Evolutionary conservation across 2,113 vertebrate genomes (phyloP).

Genomic region (Antennarius striatus): DNA sequence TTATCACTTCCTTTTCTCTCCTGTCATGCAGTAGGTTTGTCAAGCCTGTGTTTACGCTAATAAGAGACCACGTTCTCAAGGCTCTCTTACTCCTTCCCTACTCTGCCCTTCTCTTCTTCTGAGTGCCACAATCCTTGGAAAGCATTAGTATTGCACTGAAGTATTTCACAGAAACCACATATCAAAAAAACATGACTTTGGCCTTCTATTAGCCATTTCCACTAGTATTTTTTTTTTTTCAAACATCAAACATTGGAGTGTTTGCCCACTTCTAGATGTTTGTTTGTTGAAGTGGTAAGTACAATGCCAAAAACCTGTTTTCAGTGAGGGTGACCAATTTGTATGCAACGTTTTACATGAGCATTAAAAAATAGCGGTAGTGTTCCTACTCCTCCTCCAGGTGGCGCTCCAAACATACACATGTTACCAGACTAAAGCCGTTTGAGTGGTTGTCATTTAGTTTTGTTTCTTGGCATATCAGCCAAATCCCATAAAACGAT

Average conservation of each 20-base stretch:
- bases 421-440: slow-evolving; percentile 14
- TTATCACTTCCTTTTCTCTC: slow-evolving; percentile 3
- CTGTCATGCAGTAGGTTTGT: slow-evolving; percentile 13
- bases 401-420: slow-evolving; percentile 19
- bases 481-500: slow-evolving; percentile 36
- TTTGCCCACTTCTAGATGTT: slow-evolving; percentile 27
- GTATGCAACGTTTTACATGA: slow-evolving; percentile 48
- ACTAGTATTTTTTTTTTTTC: slow-evolving; percentile 48
- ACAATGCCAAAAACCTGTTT: slow-evolving; percentile 56
- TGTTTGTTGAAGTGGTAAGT: slow-evolving; percentile 23
- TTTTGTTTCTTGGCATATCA: slow-evolving; percentile 43
- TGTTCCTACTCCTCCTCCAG: slow-evolving; percentile 22
- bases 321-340: slow-evolving; percentile 33
- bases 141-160: slow-evolving; percentile 56
- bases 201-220: slow-evolving; percentile 42
- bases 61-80: slow-evolving; percentile 54
- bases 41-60: slow-evolving; percentile 26
- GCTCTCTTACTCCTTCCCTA: slow-evolving; percentile 22
- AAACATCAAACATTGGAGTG: slow-evolving; percentile 9
- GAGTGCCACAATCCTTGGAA: slow-evolving; percentile 68
- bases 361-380: background rate
- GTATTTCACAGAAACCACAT: slow-evolving; percentile 46
- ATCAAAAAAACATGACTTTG: slow-evolving; percentile 15
- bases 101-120: slow-evolving; percentile 34
- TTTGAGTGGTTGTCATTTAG: background rate